Evolutionary conservation across 2,113 vertebrate species (phyloP).

Genomic region (Boleophthalmus pectinirostris): DNA sequence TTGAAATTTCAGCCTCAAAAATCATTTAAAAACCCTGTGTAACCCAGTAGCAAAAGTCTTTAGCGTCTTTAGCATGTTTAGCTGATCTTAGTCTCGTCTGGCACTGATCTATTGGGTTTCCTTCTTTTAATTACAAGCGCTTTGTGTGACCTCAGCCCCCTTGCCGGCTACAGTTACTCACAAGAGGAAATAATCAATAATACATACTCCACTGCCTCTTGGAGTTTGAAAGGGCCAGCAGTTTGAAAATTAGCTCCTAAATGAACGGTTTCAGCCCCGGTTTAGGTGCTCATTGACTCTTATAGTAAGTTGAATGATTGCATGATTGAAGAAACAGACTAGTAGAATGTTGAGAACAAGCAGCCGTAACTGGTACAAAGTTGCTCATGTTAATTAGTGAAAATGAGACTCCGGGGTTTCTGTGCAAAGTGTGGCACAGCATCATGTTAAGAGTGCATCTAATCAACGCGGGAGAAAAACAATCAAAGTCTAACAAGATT

Average conservation of each 20-base stretch:
- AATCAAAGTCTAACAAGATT: constrained; percentile 28
- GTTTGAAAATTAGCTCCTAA: neutral
- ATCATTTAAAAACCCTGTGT: neutral
- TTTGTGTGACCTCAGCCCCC: constrained; percentile 15
- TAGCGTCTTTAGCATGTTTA: neutral
- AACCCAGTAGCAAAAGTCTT: neutral
- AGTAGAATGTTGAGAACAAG: neutral
- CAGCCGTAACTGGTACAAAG: constrained; percentile 5
- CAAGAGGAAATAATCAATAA: constrained; percentile 31
- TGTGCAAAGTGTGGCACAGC: constrained; percentile 6
- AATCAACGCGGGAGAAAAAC: constrained; percentile 26
- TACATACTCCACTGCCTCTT: constrained; percentile 11
- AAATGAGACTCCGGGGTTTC: constrained; percentile 33
- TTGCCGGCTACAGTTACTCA: constrained; percentile 16
- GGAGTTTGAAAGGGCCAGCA: neutral
- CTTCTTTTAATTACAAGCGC: constrained; percentile 15
- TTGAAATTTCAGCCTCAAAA: neutral
- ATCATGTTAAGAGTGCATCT: constrained; percentile 20
- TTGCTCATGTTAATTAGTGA: constrained; percentile 34
- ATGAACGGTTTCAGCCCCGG: neutral
- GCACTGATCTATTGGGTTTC: neutral
- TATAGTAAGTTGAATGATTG: neutral
- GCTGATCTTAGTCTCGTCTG: neutral
- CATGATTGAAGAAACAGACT: neutral
- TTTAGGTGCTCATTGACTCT: neutral